phyloP scores from a whole-genome alignment of 2,797 vertebrate species.

The Oophaga sylvatica region DNA sequence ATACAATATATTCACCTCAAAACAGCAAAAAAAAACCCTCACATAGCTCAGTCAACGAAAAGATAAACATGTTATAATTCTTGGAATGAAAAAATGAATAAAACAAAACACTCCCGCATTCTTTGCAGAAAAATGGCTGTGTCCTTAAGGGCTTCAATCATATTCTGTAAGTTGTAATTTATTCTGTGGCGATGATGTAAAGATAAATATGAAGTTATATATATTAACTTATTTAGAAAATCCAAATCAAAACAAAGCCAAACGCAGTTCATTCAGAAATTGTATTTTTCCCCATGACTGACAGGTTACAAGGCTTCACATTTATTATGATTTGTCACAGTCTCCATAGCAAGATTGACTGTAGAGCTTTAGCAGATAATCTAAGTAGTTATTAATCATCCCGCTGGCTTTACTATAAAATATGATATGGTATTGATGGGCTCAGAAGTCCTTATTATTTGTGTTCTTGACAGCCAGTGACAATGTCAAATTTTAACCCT shows the following conservation, averaged over 20 bases:
- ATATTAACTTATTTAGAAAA: conserved; percentile 1
- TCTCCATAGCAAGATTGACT: conserved; percentile 26
- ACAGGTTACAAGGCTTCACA: conserved; percentile 27
- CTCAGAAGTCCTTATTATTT: background rate
- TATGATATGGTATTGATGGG: conserved; percentile 17
- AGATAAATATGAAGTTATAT: background rate
- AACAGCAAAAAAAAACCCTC: too few relatives aligned
- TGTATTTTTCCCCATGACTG: background rate
- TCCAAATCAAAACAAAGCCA: background rate
- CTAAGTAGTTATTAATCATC: conserved; percentile 30
- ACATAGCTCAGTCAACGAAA: too few relatives aligned
- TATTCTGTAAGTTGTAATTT: background rate
- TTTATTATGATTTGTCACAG: conserved; percentile 28
- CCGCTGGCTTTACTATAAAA: background rate
- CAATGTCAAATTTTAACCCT: conserved; percentile 29
- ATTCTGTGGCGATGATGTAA: background rate
- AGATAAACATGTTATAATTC: too few relatives aligned
- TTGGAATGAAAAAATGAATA: too few relatives aligned
- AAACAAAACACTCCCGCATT: too few relatives aligned
- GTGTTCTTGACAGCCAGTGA: background rate
- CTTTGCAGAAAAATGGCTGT: too few relatives aligned
- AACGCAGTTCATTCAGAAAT: conserved; percentile 2
- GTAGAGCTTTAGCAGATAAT: conserved; percentile 24
- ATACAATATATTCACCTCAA: too few relatives aligned
- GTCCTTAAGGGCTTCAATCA: too few relatives aligned